Conservation (phyloP, 2,888 invertebrate species). For the Synanthedon formicaeformis region DNA sequence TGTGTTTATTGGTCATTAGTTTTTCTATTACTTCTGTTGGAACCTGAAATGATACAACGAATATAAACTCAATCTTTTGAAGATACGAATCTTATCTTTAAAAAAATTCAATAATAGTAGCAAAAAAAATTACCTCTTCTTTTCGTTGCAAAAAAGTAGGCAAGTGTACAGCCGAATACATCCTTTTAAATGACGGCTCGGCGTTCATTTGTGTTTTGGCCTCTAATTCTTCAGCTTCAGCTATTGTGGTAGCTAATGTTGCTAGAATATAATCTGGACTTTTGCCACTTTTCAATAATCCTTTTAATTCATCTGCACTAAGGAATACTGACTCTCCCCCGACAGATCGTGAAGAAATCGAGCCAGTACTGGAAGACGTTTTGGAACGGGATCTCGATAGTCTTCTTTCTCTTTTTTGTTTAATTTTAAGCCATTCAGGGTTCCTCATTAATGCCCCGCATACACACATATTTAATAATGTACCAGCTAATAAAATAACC, state of each 20-base stretch:
- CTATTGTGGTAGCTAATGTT: slow-evolving; percentile 69
- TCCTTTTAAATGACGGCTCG: slow-evolving; percentile 41
- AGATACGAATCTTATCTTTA: neutral
- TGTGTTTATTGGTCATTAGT: slow-evolving; percentile 70
- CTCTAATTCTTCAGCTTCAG: slow-evolving; percentile 55
- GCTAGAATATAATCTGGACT: slow-evolving; percentile 75
- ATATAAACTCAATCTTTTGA: neutral
- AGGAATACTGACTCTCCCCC: slow-evolving; percentile 65
- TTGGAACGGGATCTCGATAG: slow-evolving; percentile 46
- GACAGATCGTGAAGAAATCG: slow-evolving; percentile 59
- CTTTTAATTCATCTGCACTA: slow-evolving; percentile 74
- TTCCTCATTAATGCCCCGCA: slow-evolving; percentile 89
- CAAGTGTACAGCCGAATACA: slow-evolving; percentile 78
- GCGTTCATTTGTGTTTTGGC: slow-evolving; percentile 55
- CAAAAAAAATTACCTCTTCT: slow-evolving; percentile 70
- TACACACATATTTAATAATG: slow-evolving; percentile 86
- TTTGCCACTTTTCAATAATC: slow-evolving; percentile 76
- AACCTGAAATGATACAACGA: slow-evolving; percentile 55
- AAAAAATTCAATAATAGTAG: neutral
- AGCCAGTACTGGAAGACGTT: slow-evolving; percentile 60
- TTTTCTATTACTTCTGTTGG: slow-evolving; percentile 79
- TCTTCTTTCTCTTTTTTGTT: slow-evolving; percentile 67
- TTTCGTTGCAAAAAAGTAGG: slow-evolving; percentile 82
- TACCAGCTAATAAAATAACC: slow-evolving; percentile 80
- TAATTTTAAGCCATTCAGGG: slow-evolving; percentile 81